Evolutionary conservation across 2,113 vertebrate genomes (phyloP), one percentile per base, ranked within the genome.

Genomic region (Tenebrosternarchus preto): DNA sequence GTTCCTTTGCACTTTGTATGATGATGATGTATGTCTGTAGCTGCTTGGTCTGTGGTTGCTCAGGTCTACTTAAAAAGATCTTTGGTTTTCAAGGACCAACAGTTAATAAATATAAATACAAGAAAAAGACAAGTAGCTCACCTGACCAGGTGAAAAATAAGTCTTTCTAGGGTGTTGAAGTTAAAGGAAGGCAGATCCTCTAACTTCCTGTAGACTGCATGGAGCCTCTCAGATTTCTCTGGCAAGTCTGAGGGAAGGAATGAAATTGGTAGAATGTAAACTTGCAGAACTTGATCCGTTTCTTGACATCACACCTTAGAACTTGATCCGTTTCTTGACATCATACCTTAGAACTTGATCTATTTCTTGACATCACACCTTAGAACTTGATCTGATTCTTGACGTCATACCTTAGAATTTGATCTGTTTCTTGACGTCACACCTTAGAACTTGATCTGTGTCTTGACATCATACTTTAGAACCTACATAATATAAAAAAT

Each of bases 71-170:
- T 3, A 17, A 22, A n/a, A 59, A 20, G 56, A n/a, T 17, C 19
- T 6, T 24, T 24, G 1, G 6, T 60, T 60, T 1, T 46, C 39
- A 46, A 33, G 29, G 29, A 33, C 63, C 20, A 24, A 36, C 2
- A 66, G 64, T 68, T 68, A 11, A 39, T 39, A 39, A 2, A 12
- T 6, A 20, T 36, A 12, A 50, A 50, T 22, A 39, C 3, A 19
- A 8, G 4, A n/a, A 56, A 4, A 43, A 33, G n/a, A 36, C 12
- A 20, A 31, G 56, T 72, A 22, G 43, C 82, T 91, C 92, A 97
- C 98, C 94, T 96, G 91, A 99, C 96, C 0, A 99, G 94, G 83
- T 99, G 98, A 90, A 98, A 99, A 90, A 99, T 89, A 9, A 99
- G 94, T 7, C 98, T 89, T 83, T 99, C 97, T 82, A 99, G 86